Evolutionary conservation across 2,888 invertebrate species (phyloP).

Genomic region (Drosophila testacea): DNA sequence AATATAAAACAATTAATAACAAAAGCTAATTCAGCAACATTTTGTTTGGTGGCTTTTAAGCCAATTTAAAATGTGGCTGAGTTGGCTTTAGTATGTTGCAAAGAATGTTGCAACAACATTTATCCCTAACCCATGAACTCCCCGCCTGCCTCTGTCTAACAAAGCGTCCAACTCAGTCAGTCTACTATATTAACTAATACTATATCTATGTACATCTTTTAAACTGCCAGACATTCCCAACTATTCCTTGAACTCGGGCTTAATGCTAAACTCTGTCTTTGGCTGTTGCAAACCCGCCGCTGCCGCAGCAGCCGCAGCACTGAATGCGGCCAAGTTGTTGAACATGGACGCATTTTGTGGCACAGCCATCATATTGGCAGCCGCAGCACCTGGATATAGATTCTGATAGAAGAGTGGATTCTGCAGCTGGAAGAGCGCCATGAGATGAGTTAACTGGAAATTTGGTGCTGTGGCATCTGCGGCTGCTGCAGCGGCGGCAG

Average conservation of each 20-base stretch:
- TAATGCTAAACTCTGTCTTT: conserved; percentile 72
- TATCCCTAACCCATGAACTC: conserved; percentile 10
- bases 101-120: conserved; percentile 22
- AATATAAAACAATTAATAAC: conserved; percentile 15
- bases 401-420: conserved; percentile 85
- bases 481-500: conserved; percentile 63
- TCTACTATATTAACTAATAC: conserved; percentile 32
- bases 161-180: conserved; percentile 56
- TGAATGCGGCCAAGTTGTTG: conserved; percentile 73
- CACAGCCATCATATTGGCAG: conserved; percentile 56
- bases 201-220: conserved; percentile 31
- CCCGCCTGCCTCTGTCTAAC: conserved; percentile 39
- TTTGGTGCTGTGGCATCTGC: conserved; percentile 76
- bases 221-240: conserved; percentile 15
- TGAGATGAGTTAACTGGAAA: conserved; percentile 83
- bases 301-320: conserved; percentile 75
- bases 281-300: conserved; percentile 68
- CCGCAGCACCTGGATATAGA: conserved; percentile 79
- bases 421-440: conserved; percentile 83
- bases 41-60: conserved; percentile 25
- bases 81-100: conserved; percentile 61
- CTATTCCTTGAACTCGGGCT: conserved; percentile 75
- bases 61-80: conserved; percentile 60
- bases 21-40: conserved; percentile 75
- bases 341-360: conserved; percentile 67